A percentile compares a stretch with the other conserved stretches of the same genome.
These are phyloP conservation scores for Sinocyclocheilus rhinocerous DNA, from an alignment of 2,113 vertebrate genomes.

Conservation along the genomic window DNA sequence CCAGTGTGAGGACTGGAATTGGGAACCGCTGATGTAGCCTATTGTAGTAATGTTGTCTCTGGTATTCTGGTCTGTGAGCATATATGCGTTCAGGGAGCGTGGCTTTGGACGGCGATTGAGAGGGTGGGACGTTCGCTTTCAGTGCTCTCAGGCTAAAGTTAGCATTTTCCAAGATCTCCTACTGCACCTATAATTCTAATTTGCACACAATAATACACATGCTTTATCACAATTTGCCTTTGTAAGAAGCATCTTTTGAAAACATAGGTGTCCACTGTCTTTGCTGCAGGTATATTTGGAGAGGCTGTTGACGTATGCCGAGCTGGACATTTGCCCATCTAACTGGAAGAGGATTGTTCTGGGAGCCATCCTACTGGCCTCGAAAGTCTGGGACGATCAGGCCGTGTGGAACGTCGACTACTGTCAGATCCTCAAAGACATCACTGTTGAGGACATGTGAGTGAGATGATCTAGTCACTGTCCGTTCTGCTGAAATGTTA, in stretches of 20 bases:
- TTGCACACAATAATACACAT: neutral
- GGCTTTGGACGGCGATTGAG: no score
- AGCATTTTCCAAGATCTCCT: no score
- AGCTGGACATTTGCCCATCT: constrained; percentile 94
- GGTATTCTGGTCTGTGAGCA: no score
- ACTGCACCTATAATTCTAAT: neutral
- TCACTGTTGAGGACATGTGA: constrained; percentile 99
- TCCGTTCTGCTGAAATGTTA: neutral
- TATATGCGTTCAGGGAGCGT: no score
- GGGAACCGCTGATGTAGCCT: no score
- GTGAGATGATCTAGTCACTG: constrained; percentile 61
- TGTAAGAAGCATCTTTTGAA: neutral
- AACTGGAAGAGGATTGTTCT: constrained; percentile 98
- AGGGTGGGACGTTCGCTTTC: no score
- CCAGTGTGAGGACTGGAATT: no score
- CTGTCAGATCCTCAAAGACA: constrained; percentile 99
- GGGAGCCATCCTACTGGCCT: constrained; percentile 95
- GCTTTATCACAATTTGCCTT: neutral
- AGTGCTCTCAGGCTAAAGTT: no score
- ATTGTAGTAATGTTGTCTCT: no score
- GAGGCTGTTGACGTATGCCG: constrained; percentile 94
- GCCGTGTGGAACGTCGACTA: constrained; percentile 99
- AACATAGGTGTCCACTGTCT: neutral
- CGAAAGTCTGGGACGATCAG: constrained; percentile 99
- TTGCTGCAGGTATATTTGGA: constrained; percentile 91